Percentiles rank a stretch among this genome's conserved stretches.
phyloP scores from a whole-genome alignment of 2,797 vertebrate genomes.

The Limnodromus scolopaceus region DNA sequence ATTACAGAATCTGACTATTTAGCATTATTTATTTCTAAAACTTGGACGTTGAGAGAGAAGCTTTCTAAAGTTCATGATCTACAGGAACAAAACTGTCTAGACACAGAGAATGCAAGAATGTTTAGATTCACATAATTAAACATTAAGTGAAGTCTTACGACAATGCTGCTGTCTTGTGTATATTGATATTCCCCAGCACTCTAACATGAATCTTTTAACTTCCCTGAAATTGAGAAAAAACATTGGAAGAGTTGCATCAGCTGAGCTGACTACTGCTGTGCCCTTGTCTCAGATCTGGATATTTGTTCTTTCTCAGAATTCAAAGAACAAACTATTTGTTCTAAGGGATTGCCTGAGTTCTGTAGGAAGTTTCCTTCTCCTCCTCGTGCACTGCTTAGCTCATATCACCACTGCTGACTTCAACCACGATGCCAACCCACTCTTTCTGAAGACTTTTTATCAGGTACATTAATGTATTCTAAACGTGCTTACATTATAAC shows the following conservation, averaged over 20 bases:
- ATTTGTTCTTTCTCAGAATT: conserved; percentile 70
- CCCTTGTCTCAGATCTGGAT: background rate
- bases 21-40: background rate
- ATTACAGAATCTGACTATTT: background rate
- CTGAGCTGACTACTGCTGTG: background rate
- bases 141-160: background rate
- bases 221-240: background rate
- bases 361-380: conserved; percentile 84
- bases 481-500: fast-evolving
- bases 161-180: background rate
- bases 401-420: conserved; percentile 80
- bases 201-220: background rate
- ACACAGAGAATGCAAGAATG: background rate
- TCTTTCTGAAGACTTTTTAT: conserved; percentile 85
- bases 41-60: background rate
- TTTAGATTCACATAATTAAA: fast-evolving
- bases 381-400: conserved; percentile 87
- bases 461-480: conserved; percentile 74
- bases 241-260: background rate
- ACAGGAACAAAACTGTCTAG: background rate
- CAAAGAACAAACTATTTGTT: conserved; percentile 81
- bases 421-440: conserved; percentile 74
- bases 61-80: fast-evolving
- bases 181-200: background rate
- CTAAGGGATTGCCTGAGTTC: conserved; percentile 82